Percentiles rank a stretch among this genome's conserved stretches.
Conservation (phyloP, 2,888 invertebrate genomes). For the Onchidella celtica region DNA sequence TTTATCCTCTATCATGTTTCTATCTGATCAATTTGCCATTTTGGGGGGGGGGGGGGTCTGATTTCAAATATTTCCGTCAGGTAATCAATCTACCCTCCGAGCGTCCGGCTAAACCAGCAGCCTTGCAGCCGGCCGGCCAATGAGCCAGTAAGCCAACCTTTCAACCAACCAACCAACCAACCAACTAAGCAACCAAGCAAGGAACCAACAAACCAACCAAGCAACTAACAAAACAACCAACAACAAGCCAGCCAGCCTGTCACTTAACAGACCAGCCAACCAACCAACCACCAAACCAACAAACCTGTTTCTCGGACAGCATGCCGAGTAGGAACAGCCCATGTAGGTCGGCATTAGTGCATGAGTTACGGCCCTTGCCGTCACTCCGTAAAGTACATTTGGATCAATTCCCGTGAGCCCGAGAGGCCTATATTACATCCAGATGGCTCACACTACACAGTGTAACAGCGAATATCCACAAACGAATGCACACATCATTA, state of each 20-base stretch:
- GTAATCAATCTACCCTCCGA: too few relatives aligned
- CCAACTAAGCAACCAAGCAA: background rate
- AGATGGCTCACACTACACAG: background rate
- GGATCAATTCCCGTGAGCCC: background rate
- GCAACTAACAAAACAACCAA: background rate
- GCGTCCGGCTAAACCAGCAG: too few relatives aligned
- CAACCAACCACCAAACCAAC: background rate
- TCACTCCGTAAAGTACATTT: background rate
- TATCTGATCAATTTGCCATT: too few relatives aligned
- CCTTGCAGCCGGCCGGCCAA: background rate
- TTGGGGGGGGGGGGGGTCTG: too few relatives aligned
- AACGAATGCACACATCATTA: too few relatives aligned
- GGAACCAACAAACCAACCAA: background rate
- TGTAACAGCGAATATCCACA: too few relatives aligned
- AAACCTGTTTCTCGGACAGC: constrained; percentile 1
- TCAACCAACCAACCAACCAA: background rate
- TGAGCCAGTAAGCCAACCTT: background rate
- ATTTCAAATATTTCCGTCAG: too few relatives aligned
- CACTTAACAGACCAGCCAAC: background rate
- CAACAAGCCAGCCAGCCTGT: background rate
- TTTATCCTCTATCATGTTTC: too few relatives aligned
- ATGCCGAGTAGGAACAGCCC: constrained; percentile 32
- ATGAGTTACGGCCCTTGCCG: background rate
- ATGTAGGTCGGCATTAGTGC: constrained; percentile 26
- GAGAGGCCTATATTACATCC: background rate